Evolutionary conservation across 1,140 invertebrate genomes (phyloP), one percentile per base, ranked within the genome.

Genomic region (Araneus ventricosus): DNA sequence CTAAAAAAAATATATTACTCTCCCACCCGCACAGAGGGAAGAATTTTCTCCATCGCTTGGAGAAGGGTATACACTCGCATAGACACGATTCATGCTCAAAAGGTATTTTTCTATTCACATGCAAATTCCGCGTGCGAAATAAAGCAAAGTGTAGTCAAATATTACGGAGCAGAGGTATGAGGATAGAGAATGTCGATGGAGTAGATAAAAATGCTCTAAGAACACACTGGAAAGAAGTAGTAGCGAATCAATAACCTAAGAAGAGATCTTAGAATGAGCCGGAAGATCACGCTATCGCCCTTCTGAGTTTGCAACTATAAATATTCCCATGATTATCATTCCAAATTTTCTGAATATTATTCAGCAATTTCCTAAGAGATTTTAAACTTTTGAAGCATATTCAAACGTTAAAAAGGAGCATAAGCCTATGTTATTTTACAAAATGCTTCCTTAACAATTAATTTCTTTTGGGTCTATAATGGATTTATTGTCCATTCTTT

Each of bases 91-190:
- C 80, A 45, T 24, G 80, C 80, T 39, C 22, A 39, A 82, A 82
- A 82, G 39, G 41, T 82, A 82, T 52, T 82, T 52, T 24, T 22
- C 80, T n/a, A 52, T 82, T 82, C 80, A 27, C 7, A 82, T 82
- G 80, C 80, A 82, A 82, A 75, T 75, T 75, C 30, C 30, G 20
- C 10, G 70, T 30, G 70, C 34, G 2, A 30, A 34, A 34, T 63
- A 34, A 34, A 34, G 22, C 37, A 82, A 82, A n/a, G 27, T 45
- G 41, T 45, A 82, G 39, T 82, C 80, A 41, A 82, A 82, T 75
- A 34, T 45, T 45, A 45, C 80, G 80, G 30, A 67, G n/a, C 27
- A 10, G 7, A 67, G n/a, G n/a, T 67, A 67, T 67, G 41, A 22
- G 4, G 37, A 82, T 27, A 27, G 80, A 22, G 80, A 52, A 41